Evolutionary conservation across 1,140 invertebrate genomes (phyloP), one percentile per base, ranked within the genome.

Genomic region (Trigoniulus corallinus): DNA sequence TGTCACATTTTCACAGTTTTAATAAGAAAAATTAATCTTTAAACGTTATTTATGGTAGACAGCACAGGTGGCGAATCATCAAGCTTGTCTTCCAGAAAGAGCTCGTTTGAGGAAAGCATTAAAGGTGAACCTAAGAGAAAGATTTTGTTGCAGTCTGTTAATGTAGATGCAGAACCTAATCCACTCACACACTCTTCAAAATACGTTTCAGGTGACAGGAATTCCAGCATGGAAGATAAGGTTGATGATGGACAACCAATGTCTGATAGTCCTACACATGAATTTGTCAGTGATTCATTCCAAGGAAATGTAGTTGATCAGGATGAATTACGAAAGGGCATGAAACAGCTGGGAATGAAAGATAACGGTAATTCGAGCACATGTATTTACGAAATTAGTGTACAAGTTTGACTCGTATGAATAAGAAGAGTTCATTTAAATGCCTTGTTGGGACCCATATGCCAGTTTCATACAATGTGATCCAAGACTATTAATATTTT

Each of bases 241-340:
- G 47, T 13, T 15, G 51, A 50, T 24, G 54, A 60, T 21, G 57
- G 54, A 25, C 44, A 60, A 26, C 60, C 62, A 1, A 39, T 39
- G 54, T 39, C 57, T 13, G 55, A 55, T 22, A 64, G 60, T 56
- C 62, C 63, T 10, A 59, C 61, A 44, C 55, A 57, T 21, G 70
- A 72, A 56, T 72, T 72, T 60, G 62, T 71, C 25, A 70, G 68
- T 55, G 70, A 72, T 58, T 58, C 63, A 39, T 71, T 65, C 60
- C 60, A 64, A 42, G 46, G 50, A 3, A 51, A 27, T 15, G 57
- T 60, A 24, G 56, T 70, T n/a, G 62, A 59, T 50, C 67, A 67
- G 48, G 69, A 70, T 43, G 69, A 71, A 43, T 54, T 72, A 4
- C 59, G 61, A 42, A 64, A 68, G 41, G 69, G 68, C 45, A 68